phyloP scores from a whole-genome alignment of 2,797 vertebrate genomes.

The Esox lucius region DNA sequence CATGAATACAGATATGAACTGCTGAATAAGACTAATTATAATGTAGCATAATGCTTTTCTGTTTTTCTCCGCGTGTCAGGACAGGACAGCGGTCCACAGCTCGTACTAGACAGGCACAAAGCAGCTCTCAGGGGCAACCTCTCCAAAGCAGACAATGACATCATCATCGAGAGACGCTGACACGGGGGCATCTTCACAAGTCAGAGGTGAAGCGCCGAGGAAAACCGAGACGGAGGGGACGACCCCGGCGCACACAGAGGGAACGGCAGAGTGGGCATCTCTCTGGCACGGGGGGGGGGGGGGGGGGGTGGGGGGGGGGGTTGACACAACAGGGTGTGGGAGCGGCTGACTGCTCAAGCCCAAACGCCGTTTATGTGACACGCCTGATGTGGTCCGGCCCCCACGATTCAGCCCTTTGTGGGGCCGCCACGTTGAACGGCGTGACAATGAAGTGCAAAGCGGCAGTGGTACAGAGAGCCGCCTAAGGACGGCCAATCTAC shows the following conservation, averaged over 20 bases:
- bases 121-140: constrained; percentile 60
- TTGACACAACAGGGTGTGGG: constrained; percentile 30
- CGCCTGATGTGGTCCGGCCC: constrained; percentile 77
- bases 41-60: no score
- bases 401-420: constrained; percentile 80
- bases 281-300: constrained; percentile 52
- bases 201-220: constrained; percentile 67
- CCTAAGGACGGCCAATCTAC: constrained; percentile 82
- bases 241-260: constrained; percentile 25
- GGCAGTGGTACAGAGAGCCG: constrained; percentile 76
- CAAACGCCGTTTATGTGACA: constrained; percentile 78
- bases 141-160: constrained; percentile 65
- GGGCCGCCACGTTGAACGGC: constrained; percentile 77
- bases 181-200: constrained; percentile 63
- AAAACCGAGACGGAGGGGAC: constrained; percentile 30
- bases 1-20: constrained; percentile 23
- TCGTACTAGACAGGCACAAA: constrained; percentile 56
- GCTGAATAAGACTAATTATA: constrained; percentile 22
- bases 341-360: constrained; percentile 62
- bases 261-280: constrained; percentile 44
- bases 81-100: constrained; percentile 49
- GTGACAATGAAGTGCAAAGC: constrained; percentile 82
- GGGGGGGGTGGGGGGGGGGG: constrained; percentile 24
- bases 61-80: constrained; percentile 16
- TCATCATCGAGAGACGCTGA: constrained; percentile 70